Evolutionary conservation across 2,888 invertebrate genomes (phyloP).

Genomic region (Diogma glabrata): DNA sequence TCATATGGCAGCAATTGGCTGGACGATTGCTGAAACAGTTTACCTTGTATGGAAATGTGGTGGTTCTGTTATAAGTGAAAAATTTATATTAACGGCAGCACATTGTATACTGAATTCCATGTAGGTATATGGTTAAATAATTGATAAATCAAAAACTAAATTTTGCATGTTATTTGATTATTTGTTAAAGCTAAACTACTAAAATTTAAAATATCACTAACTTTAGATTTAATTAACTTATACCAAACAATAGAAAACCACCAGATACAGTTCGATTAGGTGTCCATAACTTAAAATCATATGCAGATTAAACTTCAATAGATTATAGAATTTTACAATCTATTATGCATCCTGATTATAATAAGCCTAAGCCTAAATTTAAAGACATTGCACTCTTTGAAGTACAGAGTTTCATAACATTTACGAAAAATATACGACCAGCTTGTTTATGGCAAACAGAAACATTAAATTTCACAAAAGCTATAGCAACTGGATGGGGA

Average conservation of each 20-base stretch:
- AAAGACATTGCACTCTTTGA: constrained; percentile 14
- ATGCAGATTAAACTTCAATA: constrained; percentile 12
- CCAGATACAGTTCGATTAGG: constrained; percentile 22
- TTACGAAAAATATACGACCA: constrained; percentile 42
- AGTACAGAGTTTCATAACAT: constrained; percentile 11
- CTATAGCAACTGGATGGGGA: constrained; percentile 53
- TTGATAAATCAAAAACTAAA: too few relatives aligned
- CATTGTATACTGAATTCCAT: too few relatives aligned
- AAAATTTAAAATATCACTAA: too few relatives aligned
- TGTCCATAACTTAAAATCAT: constrained; percentile 22
- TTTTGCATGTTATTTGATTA: too few relatives aligned
- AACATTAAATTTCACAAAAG: constrained; percentile 32
- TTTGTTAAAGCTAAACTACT: too few relatives aligned
- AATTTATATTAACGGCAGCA: constrained; percentile 31
- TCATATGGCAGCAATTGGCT: constrained; percentile 29
- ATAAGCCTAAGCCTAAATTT: constrained; percentile 12
- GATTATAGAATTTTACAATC: constrained; percentile 9
- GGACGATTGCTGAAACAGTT: constrained; percentile 21
- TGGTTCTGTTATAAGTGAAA: constrained; percentile 31
- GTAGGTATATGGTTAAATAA: too few relatives aligned
- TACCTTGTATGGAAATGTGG: constrained; percentile 31
- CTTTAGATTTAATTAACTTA: too few relatives aligned
- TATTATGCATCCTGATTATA: constrained; percentile 11
- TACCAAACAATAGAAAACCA: too few relatives aligned
- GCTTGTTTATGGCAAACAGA: constrained; percentile 42